These are phyloP conservation scores for Aix galericulata DNA, from an alignment of 2,113 vertebrate genomes.

Conservation along the genomic window DNA sequence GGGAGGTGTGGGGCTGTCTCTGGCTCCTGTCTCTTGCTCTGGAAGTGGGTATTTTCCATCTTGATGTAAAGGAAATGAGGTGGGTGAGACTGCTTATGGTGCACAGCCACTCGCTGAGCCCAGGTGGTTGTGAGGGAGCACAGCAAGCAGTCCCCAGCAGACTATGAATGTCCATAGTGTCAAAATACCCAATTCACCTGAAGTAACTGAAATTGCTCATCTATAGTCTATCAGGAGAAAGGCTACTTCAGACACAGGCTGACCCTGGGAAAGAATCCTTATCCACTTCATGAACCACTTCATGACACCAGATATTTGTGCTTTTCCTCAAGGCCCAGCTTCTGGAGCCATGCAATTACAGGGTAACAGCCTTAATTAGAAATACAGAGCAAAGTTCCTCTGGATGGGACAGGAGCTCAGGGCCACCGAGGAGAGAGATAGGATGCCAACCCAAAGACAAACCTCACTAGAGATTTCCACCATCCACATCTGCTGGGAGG, in stretches of 20 bases:
- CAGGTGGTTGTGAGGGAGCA: too few species aligned
- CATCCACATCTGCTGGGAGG: background rate
- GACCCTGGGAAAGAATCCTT: background rate
- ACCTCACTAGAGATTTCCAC: background rate
- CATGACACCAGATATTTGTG: background rate
- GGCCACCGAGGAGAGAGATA: fast-evolving
- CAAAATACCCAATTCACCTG: background rate
- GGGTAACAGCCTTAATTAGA: background rate
- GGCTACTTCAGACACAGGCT: background rate
- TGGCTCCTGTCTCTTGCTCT: background rate
- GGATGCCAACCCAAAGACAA: background rate
- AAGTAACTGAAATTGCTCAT: fast-evolving
- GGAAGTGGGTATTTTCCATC: background rate
- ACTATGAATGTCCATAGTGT: background rate
- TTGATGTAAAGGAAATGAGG: background rate
- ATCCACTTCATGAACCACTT: background rate
- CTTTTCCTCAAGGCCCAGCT: background rate
- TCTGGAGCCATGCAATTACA: background rate
- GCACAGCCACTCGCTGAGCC: too few species aligned
- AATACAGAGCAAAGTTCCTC: background rate
- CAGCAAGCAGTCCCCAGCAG: background rate
- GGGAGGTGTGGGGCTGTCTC: background rate
- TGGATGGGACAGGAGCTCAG: background rate
- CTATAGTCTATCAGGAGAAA: background rate
- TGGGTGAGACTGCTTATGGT: fast-evolving